Evolutionary conservation across 2,888 invertebrate genomes (phyloP), one percentile per base, ranked within the genome.

Genomic region (Leucophora obtusa): DNA sequence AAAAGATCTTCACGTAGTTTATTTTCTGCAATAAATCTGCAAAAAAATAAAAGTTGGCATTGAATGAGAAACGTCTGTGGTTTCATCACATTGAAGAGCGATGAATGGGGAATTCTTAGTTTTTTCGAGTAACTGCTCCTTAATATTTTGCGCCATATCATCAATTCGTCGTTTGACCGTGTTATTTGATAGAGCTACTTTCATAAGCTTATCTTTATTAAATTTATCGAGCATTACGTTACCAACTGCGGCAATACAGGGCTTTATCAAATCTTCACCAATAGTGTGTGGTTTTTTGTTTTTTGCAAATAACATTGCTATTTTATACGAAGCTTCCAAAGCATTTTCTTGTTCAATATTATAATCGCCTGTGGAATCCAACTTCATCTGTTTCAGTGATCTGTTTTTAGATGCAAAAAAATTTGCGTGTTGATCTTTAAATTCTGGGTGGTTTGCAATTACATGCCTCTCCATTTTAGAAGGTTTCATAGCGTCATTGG

Each of bases 231-330:
- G 51, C 51, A 51, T 15, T 7, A 54, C 10, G 17, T 54, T 54
- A 8, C 54, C 54, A 15, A 54, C 14, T 14, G 24, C 54, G 10
- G 10, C 24, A 54, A 54, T 54, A 24, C 54, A 54, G 3, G 54
- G 54, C 14, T 54, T 54, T 6, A 54, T 54, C 10, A 50, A 17
- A 1, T n/a, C 17, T 43, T 43, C 43, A n/a, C 7, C 50, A 50
- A 50, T 50, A 3, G 50, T 54, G 10, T 54, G 54, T 54, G 54
- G 54, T 18, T 53, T 15, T 53, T 53, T 53, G 43, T 53, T 54
- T 54, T 54, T 24, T 2, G 54, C 54, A 54, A 54, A 24, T 54
- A 54, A 10, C 24, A 54, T 24, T 21, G 54, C 4, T 4, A 54
- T 21, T 54, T 24, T 11, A 17, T 54, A 54, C 3, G 54, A 54